Conservation (phyloP, 2,113 vertebrate genomes). For the Entomyzon cyanotis region DNA sequence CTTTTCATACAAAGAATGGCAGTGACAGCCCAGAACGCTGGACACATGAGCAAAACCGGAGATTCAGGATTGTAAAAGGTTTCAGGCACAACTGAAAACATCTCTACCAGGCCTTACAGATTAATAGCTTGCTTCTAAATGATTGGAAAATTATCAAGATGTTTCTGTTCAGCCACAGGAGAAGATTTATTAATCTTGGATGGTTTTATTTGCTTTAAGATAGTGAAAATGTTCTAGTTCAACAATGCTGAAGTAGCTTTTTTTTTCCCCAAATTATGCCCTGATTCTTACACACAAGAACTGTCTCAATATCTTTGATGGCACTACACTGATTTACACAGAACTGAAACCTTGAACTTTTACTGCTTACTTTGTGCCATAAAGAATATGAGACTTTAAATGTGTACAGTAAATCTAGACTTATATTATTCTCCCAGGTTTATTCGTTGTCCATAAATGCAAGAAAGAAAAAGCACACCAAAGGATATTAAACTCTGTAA, state of each 20-base stretch:
- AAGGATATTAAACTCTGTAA: constrained; percentile 31
- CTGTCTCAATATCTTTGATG: not conserved
- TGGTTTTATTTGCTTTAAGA: not conserved
- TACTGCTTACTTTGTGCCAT: not conserved
- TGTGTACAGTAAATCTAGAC: not conserved
- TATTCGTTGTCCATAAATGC: not conserved
- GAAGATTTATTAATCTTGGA: not conserved
- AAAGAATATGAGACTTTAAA: constrained; percentile 25
- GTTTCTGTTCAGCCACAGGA: not conserved
- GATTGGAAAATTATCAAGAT: not conserved
- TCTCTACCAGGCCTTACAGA: not conserved
- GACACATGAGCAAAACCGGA: not conserved
- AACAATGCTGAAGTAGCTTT: not conserved
- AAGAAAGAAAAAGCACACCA: constrained; percentile 32
- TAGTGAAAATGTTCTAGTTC: not conserved
- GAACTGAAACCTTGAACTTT: constrained; percentile 7
- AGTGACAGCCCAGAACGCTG: not conserved
- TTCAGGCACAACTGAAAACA: not conserved
- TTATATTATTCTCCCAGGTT: constrained; percentile 5
- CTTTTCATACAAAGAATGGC: not conserved
- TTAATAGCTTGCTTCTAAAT: not conserved
- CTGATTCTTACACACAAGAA: not conserved
- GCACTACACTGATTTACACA: not conserved
- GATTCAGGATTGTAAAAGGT: not conserved
- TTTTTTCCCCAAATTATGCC: not conserved